Conservation (phyloP, 2,888 invertebrate genomes). For the Oegoconia quadripuncta region DNA sequence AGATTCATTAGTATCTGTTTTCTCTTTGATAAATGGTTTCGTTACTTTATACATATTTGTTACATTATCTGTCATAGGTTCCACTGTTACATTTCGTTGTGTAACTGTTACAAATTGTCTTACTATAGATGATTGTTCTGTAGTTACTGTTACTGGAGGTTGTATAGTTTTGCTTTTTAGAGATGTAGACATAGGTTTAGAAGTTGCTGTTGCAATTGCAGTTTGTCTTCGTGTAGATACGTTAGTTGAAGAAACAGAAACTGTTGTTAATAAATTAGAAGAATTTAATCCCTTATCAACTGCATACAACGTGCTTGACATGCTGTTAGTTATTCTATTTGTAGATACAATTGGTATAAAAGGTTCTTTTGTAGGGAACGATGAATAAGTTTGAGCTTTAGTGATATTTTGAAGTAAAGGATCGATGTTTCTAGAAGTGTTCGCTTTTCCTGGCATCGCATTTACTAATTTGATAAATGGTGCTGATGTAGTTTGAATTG, state of each 20-base stretch:
- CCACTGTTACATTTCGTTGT: slow-evolving; percentile 19
- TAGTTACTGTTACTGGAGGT: not conserved
- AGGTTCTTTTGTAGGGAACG: slow-evolving; percentile 22
- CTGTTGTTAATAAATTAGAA: slow-evolving; percentile 49
- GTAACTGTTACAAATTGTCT: slow-evolving; percentile 20
- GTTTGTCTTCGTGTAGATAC: slow-evolving; percentile 20
- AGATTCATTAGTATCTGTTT: slow-evolving; percentile 22
- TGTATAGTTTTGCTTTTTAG: not conserved
- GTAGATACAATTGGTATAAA: slow-evolving; percentile 25
- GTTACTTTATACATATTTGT: slow-evolving; percentile 18
- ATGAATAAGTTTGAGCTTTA: slow-evolving; percentile 24
- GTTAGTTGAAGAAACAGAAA: slow-evolving; percentile 37
- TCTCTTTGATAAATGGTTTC: slow-evolving; percentile 16
- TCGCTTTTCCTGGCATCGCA: slow-evolving; percentile 19
- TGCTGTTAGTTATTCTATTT: slow-evolving; percentile 68
- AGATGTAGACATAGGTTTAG: slow-evolving; percentile 20
- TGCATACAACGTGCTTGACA: slow-evolving; percentile 43
- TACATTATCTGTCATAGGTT: slow-evolving; percentile 11
- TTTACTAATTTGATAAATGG: slow-evolving; percentile 27
- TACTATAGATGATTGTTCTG: slow-evolving; percentile 1
- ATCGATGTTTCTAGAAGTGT: slow-evolving; percentile 20
- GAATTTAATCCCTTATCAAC: slow-evolving; percentile 43
- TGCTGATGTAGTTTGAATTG: slow-evolving; percentile 33
- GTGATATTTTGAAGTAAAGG: slow-evolving; percentile 23
- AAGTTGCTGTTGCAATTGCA: slow-evolving; percentile 25